Evolutionary conservation across 2,113 vertebrate species (phyloP).

Genomic region (Actenoides lindsayi): DNA sequence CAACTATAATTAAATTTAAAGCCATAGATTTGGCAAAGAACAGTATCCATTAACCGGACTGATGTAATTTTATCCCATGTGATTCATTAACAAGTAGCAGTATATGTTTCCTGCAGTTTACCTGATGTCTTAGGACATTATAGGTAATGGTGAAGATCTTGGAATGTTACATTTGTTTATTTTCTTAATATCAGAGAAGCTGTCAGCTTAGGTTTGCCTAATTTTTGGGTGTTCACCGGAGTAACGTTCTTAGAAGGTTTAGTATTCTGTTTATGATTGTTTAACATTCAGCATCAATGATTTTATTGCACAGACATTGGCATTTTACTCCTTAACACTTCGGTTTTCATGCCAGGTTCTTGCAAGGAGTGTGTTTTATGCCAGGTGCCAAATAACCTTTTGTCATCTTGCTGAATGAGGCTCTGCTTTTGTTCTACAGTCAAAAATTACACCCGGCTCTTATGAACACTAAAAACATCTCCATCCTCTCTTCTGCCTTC

Average conservation of each 20-base stretch:
- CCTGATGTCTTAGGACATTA: conserved; percentile 37
- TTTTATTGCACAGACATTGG: conserved; percentile 74
- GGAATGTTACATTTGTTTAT: neutral
- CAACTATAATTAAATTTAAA: conserved; percentile 63
- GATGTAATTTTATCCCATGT: conserved; percentile 64
- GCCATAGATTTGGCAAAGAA: conserved; percentile 57
- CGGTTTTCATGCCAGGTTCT: conserved; percentile 68
- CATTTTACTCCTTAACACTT: conserved; percentile 76
- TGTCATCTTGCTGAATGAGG: conserved; percentile 75
- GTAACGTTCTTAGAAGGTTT: conserved; percentile 59
- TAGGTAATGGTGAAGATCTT: neutral
- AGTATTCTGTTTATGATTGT: conserved; percentile 72
- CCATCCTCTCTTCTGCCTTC: conserved; percentile 58
- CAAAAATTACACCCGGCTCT: conserved; percentile 71
- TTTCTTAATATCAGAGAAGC: neutral
- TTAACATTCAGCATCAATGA: conserved; percentile 75
- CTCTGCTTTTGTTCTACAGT: conserved; percentile 71
- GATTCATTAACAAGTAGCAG: conserved; percentile 67
- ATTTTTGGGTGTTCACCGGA: conserved; percentile 37
- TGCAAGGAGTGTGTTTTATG: conserved; percentile 67
- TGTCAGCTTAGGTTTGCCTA: neutral
- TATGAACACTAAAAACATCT: conserved; percentile 49
- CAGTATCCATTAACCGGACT: conserved; percentile 55
- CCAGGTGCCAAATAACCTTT: conserved; percentile 79
- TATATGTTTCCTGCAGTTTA: conserved; percentile 36